Conservation (phyloP, 2,113 vertebrate genomes). For the Anarrhichthys ocellatus region DNA sequence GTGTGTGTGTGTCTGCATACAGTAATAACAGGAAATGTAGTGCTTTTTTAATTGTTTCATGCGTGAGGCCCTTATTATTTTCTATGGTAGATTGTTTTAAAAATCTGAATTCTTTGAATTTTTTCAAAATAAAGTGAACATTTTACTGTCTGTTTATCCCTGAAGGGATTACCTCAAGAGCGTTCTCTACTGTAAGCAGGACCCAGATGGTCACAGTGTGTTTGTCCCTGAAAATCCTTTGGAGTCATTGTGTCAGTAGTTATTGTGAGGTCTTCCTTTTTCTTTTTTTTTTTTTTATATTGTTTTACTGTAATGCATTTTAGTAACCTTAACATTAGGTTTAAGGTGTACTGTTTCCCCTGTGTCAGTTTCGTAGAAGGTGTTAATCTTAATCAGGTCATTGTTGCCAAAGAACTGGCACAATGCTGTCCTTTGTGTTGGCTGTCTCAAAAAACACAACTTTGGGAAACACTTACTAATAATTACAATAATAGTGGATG, state of each 20-base stretch:
- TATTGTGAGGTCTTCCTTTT: slow-evolving; percentile 34
- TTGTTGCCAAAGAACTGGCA: slow-evolving; percentile 61
- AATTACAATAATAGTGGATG: slow-evolving; percentile 34
- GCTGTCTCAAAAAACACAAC: slow-evolving; percentile 51
- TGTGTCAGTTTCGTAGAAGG: slow-evolving; percentile 55
- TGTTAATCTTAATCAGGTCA: slow-evolving; percentile 57
- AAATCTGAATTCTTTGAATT: background rate
- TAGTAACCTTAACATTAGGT: slow-evolving; percentile 39
- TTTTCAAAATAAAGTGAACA: slow-evolving; percentile 39
- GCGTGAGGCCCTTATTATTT: slow-evolving; percentile 34
- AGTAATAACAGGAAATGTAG: slow-evolving; percentile 53
- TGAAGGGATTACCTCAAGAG: slow-evolving; percentile 68
- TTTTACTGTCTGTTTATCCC: slow-evolving; percentile 25
- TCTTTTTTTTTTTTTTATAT: background rate
- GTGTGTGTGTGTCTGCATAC: slow-evolving; percentile 52
- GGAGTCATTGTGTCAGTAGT: slow-evolving; percentile 49
- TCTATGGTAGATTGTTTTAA: slow-evolving; percentile 31
- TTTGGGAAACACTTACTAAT: slow-evolving; percentile 34
- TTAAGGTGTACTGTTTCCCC: slow-evolving; percentile 35
- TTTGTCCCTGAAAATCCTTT: slow-evolving; percentile 32
- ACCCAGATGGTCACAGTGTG: slow-evolving; percentile 33
- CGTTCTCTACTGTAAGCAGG: slow-evolving; percentile 25
- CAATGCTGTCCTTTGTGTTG: slow-evolving; percentile 58
- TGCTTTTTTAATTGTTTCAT: slow-evolving; percentile 57
- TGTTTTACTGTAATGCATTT: slow-evolving; percentile 48